A percentile compares a stretch with the other conserved stretches of the same genome.
Evolutionary conservation across 2,797 vertebrate genomes (phyloP).

Genomic region (Falco cherrug): DNA sequence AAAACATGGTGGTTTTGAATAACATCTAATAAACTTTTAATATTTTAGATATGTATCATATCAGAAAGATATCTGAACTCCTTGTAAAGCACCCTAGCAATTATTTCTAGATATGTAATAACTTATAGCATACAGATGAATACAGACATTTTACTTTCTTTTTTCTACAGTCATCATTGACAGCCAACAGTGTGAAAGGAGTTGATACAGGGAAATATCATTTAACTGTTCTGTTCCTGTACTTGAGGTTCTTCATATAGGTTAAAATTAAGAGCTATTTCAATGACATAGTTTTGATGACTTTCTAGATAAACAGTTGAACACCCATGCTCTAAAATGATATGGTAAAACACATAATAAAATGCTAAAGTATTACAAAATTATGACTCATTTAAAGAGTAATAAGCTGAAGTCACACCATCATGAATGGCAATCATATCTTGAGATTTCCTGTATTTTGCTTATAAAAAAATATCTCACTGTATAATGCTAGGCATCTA

Average conservation of each 20-base stretch:
- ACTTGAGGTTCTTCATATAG: not conserved
- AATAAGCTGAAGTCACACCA: not conserved
- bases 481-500: not conserved
- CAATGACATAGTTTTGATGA: not conserved
- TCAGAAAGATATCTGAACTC: not conserved
- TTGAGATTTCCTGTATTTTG: not conserved
- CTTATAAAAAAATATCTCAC: not conserved
- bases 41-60: not conserved
- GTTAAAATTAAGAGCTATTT: constrained; percentile 6
- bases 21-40: not conserved
- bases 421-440: not conserved
- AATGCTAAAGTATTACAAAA: not conserved
- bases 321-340: not conserved
- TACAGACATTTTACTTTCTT: not conserved
- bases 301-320: not conserved
- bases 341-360: not conserved
- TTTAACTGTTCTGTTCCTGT: not conserved
- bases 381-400: not conserved
- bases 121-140: not conserved
- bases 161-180: not conserved
- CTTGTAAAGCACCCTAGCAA: not conserved
- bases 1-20: not conserved
- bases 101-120: not conserved
- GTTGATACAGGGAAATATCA: not conserved
- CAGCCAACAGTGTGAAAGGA: not conserved